Evolutionary conservation across 2,888 invertebrate genomes (phyloP).

Genomic region (Agrypnus murinus): DNA sequence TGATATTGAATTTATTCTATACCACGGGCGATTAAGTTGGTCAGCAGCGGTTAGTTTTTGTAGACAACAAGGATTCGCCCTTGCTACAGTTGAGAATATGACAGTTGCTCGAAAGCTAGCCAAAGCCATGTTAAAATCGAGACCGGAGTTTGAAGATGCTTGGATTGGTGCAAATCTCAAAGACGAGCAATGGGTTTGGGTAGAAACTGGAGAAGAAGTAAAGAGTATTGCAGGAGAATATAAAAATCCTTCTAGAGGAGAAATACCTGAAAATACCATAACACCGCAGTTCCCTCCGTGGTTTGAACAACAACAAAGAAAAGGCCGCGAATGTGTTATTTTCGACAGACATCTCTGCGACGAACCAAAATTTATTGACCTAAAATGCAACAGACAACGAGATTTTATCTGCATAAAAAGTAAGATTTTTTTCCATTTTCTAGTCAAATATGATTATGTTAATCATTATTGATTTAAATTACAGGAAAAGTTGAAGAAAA

Average conservation of each 20-base stretch:
- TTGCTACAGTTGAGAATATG: conserved; percentile 72
- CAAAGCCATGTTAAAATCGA: conserved; percentile 70
- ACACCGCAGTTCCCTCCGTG: conserved; percentile 56
- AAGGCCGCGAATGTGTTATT: conserved; percentile 72
- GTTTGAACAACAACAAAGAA: conserved; percentile 45
- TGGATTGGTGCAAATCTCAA: conserved; percentile 62
- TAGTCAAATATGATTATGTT: no score
- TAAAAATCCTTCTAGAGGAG: conserved; percentile 9
- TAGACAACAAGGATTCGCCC: conserved; percentile 70
- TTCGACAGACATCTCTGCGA: conserved; percentile 72
- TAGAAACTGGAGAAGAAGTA: conserved; percentile 58
- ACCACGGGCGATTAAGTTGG: conserved; percentile 72
- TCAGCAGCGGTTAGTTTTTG: conserved; percentile 73
- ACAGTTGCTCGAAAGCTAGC: conserved; percentile 71
- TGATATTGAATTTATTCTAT: conserved; percentile 62
- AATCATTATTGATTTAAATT: no score
- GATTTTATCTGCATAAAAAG: conserved; percentile 73
- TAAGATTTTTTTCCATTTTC: conserved; percentile 35
- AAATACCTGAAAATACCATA: conserved; percentile 55
- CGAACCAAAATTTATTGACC: conserved; percentile 71
- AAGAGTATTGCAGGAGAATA: conserved; percentile 53
- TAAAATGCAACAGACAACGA: conserved; percentile 72
- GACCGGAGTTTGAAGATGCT: conserved; percentile 66
- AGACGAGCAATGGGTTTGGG: conserved; percentile 61
- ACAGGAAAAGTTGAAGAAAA: no score